A percentile compares a stretch with the other conserved stretches of the same genome.
These are phyloP conservation scores for Amazonetta brasiliensis DNA, from an alignment of 2,797 vertebrate genomes.

Conservation along the genomic window DNA sequence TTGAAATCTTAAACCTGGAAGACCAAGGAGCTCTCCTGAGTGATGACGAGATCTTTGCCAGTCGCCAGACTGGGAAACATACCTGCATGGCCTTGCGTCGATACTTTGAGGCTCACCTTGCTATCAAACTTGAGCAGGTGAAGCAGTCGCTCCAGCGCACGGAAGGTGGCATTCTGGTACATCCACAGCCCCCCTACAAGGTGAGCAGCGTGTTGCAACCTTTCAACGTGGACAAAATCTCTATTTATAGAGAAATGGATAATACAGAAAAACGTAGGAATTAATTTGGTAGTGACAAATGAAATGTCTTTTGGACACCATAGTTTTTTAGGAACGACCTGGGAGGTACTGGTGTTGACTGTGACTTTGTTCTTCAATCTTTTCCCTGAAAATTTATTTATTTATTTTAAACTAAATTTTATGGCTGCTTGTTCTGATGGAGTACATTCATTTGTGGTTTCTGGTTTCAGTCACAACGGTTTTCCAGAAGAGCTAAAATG, in stretches of 20 bases:
- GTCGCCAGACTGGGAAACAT: conserved; percentile 97
- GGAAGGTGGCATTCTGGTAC: conserved; percentile 94
- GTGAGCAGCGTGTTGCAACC: conserved; percentile 68
- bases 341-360: not conserved
- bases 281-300: not conserved
- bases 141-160: conserved; percentile 98
- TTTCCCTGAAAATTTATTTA: not conserved
- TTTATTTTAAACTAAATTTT: not conserved
- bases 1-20: conserved; percentile 97
- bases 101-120: conserved; percentile 98
- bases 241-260: not conserved
- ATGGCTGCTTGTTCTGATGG: not conserved
- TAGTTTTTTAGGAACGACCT: not conserved
- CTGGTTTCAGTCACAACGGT: not conserved
- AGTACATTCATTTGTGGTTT: not conserved
- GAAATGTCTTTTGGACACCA: not conserved
- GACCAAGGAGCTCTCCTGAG: conserved; percentile 96
- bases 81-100: conserved; percentile 98
- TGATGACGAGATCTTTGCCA: conserved; percentile 99
- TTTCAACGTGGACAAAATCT: not conserved
- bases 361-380: not conserved
- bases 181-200: conserved; percentile 97
- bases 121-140: conserved; percentile 98
- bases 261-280: not conserved
- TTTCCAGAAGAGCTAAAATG: not conserved